phyloP scores from a whole-genome alignment of 2,113 vertebrate genomes.

The Melanocharis versteri region DNA sequence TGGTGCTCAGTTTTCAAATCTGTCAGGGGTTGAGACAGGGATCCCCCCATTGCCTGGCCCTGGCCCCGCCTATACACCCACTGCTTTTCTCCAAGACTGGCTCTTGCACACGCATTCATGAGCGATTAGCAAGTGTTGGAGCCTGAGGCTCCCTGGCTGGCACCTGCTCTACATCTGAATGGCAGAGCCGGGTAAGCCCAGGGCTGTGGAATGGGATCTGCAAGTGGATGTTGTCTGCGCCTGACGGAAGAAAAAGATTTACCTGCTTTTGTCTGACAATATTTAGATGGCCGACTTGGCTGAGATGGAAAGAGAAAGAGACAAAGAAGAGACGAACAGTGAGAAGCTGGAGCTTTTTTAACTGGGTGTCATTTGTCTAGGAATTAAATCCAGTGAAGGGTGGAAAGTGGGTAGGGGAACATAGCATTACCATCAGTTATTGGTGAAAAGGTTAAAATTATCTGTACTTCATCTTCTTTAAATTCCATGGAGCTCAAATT shows the following conservation, averaged over 20 bases:
- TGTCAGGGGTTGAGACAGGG: not conserved
- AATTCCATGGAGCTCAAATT: not conserved
- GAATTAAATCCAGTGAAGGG: not conserved
- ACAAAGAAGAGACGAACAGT: not conserved
- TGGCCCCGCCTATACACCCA: not conserved
- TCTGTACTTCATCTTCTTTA: not conserved
- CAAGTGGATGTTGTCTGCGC: slow-evolving; percentile 51
- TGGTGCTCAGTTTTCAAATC: not conserved
- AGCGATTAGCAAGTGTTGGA: slow-evolving; percentile 52
- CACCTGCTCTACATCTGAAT: slow-evolving; percentile 56
- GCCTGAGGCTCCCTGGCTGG: slow-evolving; percentile 19
- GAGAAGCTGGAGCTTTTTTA: not conserved
- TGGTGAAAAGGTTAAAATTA: not conserved
- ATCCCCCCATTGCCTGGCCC: not conserved
- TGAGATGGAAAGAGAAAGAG: not conserved
- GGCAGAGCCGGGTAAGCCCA: not conserved
- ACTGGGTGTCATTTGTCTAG: not conserved
- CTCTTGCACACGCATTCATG: not conserved
- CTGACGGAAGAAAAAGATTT: slow-evolving; percentile 56
- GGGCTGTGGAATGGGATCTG: slow-evolving; percentile 46
- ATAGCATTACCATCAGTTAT: not conserved
- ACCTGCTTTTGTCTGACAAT: slow-evolving; percentile 37
- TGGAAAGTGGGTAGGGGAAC: not conserved
- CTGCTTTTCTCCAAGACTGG: not conserved
- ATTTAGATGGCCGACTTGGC: not conserved